phyloP scores from a whole-genome alignment of 1,140 invertebrate genomes.

The Drosophila arawakana region DNA sequence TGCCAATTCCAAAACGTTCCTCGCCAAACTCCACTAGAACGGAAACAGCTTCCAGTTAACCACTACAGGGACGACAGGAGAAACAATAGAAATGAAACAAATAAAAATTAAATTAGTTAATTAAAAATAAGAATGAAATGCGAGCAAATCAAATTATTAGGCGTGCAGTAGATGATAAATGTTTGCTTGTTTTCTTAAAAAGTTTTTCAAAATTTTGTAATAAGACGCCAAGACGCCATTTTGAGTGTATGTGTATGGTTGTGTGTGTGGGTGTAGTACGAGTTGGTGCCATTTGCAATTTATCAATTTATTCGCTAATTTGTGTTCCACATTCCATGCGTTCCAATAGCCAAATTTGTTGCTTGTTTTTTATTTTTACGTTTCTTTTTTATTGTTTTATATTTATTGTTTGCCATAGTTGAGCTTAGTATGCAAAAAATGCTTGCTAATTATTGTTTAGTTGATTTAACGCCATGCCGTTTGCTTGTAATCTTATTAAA shows the following conservation, averaged over 20 bases:
- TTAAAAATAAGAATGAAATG: not conserved
- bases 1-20: slow-evolving; percentile 71
- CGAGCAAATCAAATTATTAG: slow-evolving; percentile 26
- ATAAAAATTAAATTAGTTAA: slow-evolving; percentile 34
- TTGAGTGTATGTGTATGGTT: slow-evolving; percentile 37
- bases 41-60: slow-evolving; percentile 84
- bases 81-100: slow-evolving; percentile 43
- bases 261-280: slow-evolving; percentile 17
- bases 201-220: slow-evolving; percentile 43
- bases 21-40: slow-evolving; percentile 63
- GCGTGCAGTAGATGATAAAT: slow-evolving; percentile 65
- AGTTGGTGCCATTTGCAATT: slow-evolving; percentile 36
- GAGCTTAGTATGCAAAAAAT: slow-evolving; percentile 36
- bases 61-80: slow-evolving; percentile 53
- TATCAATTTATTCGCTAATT: slow-evolving; percentile 35
- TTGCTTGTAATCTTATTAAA: slow-evolving; percentile 29
- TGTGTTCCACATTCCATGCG: slow-evolving; percentile 74
- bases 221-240: slow-evolving; percentile 57
- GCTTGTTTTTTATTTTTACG: slow-evolving; percentile 14
- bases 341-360: slow-evolving; percentile 68
- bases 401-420: slow-evolving; percentile 42
- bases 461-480: slow-evolving; percentile 65
- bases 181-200: slow-evolving; percentile 30
- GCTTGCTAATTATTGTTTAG: slow-evolving; percentile 41
- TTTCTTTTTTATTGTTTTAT: slow-evolving; percentile 40